Base-by-base conservation (phyloP, 2,888 invertebrate genomes). In the Papilio gigon region DNA sequence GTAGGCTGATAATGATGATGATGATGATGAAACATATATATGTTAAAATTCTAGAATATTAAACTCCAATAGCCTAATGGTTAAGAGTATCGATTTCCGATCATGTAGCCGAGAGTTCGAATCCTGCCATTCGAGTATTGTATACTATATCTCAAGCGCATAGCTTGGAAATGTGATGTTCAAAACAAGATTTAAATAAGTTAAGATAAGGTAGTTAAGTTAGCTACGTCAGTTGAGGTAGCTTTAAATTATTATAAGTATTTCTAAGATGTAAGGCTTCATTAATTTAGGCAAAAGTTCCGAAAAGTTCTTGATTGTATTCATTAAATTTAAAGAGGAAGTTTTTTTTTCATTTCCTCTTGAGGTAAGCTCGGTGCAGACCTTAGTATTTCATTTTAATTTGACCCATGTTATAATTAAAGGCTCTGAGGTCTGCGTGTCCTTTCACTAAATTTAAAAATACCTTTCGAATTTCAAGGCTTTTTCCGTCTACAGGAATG, bases 341-440 rank as follows among this genome's bases (percentile, higher is more conserved):
- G 30, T 4, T 33, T 33, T 3, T 63, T 50, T 44, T 44, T 42
- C 44, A 44, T 47, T 62, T 62, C 12, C 44, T 47, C 44, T 30
- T 22, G n/a, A 62, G 62, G 20, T 12, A 42, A 61, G 44, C 27
- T 61, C 11, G 27, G 60, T 61, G 27, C n/a, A n/a, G 47, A 47
- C 20, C n/a, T 47, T 47, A 61, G n/a, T 25, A 58, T 59, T 37
- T 40, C 9, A 25, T 42, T 27, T 27, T 60, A 60, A 56, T 30
- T 56, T 27, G 30, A 56, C 53, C 53, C 53, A 56, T 56, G 53
- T 56, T 56, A 30, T 56, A 56, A 56, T 56, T 56, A 30, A 56
- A 56, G 30, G 17, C 30, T 56, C 17, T 56, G 27, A 53, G 50
- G 27, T 27, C 8, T 53, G 22, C 47, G 3, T 25, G 53, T 17